Conservation (phyloP, 2,113 vertebrate genomes). For the Geothlypis trichas region DNA sequence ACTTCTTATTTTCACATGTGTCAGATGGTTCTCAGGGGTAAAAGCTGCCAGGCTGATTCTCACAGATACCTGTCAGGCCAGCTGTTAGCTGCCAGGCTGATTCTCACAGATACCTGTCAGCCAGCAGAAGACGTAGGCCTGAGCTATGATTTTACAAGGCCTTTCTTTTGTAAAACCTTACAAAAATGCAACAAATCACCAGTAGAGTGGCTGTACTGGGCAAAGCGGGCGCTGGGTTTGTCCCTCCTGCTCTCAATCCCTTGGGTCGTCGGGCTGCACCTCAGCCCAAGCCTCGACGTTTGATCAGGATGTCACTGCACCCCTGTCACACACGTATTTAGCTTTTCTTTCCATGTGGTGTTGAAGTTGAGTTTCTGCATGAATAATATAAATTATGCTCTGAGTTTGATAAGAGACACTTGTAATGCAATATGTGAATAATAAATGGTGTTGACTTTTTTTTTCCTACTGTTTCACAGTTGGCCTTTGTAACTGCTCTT, state of each 20-base stretch:
- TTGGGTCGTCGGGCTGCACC: not conserved
- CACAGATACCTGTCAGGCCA: not conserved
- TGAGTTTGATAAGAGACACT: conserved; percentile 64
- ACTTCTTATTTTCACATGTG: not conserved
- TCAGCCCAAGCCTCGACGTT: not conserved
- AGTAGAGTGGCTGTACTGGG: conserved; percentile 4
- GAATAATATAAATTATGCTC: conserved; percentile 74
- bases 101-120: not conserved
- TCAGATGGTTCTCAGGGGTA: not conserved
- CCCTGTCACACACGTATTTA: conserved; percentile 62
- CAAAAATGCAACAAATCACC: not conserved
- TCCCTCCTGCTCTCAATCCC: conserved; percentile 52
- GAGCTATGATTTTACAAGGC: not conserved
- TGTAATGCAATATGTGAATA: conserved; percentile 81
- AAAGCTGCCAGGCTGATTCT: not conserved
- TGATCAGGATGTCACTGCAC: conserved; percentile 48
- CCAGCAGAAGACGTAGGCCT: not conserved
- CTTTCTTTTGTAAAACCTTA: not conserved
- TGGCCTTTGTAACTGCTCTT: conserved; percentile 74
- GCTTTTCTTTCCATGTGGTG: conserved; percentile 52
- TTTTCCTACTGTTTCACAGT: conserved; percentile 75
- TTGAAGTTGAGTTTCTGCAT: conserved; percentile 70
- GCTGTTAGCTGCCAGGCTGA: not conserved
- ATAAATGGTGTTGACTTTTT: conserved; percentile 71
- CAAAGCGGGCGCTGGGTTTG: conserved; percentile 16